These are phyloP conservation scores for Achlya flavicornis DNA, from an alignment of 2,888 invertebrate species.

Conservation along the genomic window DNA sequence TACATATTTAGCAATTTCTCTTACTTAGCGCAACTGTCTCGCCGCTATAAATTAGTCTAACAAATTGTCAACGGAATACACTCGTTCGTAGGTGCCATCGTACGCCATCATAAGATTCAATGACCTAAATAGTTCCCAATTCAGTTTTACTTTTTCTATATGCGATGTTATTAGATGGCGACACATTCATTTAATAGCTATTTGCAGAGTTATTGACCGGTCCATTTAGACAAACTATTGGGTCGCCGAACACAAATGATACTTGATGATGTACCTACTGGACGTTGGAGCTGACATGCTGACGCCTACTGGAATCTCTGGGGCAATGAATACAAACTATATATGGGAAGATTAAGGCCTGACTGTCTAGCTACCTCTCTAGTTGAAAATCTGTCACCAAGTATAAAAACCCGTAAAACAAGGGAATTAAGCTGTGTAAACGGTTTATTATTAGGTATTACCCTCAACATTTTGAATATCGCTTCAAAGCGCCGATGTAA, in stretches of 20 bases:
- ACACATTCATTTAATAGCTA: slow-evolving; percentile 48
- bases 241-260: slow-evolving; percentile 30
- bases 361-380: too few species aligned
- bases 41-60: slow-evolving; percentile 23
- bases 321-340: neutral
- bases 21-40: slow-evolving; percentile 20
- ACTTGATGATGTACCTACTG: slow-evolving; percentile 22
- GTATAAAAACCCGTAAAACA: neutral
- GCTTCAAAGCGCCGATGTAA: neutral
- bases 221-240: slow-evolving; percentile 38
- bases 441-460: neutral
- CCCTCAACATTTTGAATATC: neutral
- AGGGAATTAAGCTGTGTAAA: neutral
- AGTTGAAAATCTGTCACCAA: too few species aligned
- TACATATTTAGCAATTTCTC: slow-evolving; percentile 19
- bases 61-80: slow-evolving; percentile 17
- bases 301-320: neutral
- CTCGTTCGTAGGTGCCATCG: slow-evolving; percentile 18
- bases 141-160: slow-evolving; percentile 50
- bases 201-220: slow-evolving; percentile 61
- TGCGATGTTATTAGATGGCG: slow-evolving; percentile 41
- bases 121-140: slow-evolving; percentile 64
- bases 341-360: too few species aligned
- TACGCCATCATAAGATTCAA: slow-evolving; percentile 39
- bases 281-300: neutral